phyloP scores from a whole-genome alignment of 2,797 vertebrate genomes.

The Leptodactylus fallax region DNA sequence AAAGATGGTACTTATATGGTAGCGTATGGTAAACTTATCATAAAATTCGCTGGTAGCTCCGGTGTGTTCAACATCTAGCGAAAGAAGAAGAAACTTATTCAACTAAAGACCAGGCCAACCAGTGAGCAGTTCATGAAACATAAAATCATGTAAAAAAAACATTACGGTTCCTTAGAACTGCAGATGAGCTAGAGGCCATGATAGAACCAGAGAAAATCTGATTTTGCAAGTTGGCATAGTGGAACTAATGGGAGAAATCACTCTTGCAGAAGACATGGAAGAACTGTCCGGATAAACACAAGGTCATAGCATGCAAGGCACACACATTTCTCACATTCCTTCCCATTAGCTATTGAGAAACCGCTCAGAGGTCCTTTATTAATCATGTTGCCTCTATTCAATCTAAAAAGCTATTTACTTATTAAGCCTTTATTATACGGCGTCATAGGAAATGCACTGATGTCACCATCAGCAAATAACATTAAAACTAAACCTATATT shows the following conservation, averaged over 20 bases:
- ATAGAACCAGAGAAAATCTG: constrained; percentile 24
- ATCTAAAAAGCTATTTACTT: background rate
- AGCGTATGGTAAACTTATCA: constrained; percentile 98
- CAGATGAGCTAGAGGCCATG: background rate
- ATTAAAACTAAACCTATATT: background rate
- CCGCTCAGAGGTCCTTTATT: background rate
- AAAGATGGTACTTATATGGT: constrained; percentile 99
- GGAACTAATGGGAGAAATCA: constrained; percentile 32
- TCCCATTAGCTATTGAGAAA: background rate
- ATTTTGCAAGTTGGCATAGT: background rate
- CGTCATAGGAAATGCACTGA: background rate
- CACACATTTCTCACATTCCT: background rate
- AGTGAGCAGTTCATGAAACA: background rate
- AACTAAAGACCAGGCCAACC: background rate
- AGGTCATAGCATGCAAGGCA: background rate
- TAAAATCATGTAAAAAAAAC: background rate
- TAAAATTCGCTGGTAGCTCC: constrained; percentile 99
- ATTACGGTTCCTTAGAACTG: background rate
- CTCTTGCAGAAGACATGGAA: constrained; percentile 32
- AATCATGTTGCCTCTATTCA: background rate
- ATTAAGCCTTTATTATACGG: background rate
- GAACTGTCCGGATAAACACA: background rate
- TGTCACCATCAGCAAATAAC: background rate
- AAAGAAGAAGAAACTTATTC: constrained; percentile 12
- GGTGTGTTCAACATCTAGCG: constrained; percentile 93